Base-by-base conservation (phyloP, 2,888 invertebrate genomes). In the Acrocyrtus sp. region DNA sequence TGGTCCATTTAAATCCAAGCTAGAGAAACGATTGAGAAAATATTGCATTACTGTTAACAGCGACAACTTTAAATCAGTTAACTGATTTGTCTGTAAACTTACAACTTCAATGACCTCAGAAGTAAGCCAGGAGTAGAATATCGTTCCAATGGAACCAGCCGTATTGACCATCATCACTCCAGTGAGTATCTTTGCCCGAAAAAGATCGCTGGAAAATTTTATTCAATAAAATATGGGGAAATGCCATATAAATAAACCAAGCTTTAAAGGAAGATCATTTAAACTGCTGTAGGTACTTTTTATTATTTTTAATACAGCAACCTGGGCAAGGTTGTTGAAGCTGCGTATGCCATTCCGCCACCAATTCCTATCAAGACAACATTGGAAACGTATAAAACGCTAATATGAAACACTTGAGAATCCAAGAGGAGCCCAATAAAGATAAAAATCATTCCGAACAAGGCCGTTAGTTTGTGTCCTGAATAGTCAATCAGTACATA, bases 391-490 rank as follows among this genome's bases (percentile, higher is more conserved):
- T 72, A 79, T 1, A 76, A 41, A 8, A 62, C 54, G 21, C 29
- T 15, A 15, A 58, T 24, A 41, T 76, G 56, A 17, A 76, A 26
- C 10, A 56, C 60, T 15, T 76, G 67, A 6, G 78, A 66, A 43
- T 78, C 78, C 15, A 79, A 27, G 6, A 2, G 12, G 2, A 78
- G 17, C 8, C 77, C 77, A 17, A 72, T 21, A 45, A 78, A 76
- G 27, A 79, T 57, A 1, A 77, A 29, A 15, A 78, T 50, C 76
- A 79, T 73, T 21, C 79, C 79, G 57, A 79, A 74, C 22, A 78
- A 41, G 1, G 76, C 75, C 3, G 78, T 75, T 29, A 74, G 60
- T 24, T 75, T 63, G 47, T 75, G 67, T 24, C 78, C 79, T 15
- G 76, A 50, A 21, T 69, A 76, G 43, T 62, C 43, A 26, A 74